Base-by-base conservation (phyloP, 2,888 invertebrate species). In the Eugnorisma glareosa region DNA sequence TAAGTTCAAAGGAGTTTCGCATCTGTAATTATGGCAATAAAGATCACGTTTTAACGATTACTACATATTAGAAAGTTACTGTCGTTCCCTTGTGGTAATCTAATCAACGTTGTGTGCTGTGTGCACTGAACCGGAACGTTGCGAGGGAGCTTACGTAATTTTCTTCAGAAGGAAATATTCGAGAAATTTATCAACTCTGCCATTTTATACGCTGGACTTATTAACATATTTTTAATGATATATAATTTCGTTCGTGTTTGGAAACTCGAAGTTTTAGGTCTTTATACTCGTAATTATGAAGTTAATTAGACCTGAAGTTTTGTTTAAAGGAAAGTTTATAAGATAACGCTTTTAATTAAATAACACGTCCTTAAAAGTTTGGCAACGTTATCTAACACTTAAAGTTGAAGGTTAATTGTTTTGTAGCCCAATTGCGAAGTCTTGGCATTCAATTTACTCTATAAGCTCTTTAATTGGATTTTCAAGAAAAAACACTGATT, bases 41-140 rank as follows among this genome's bases (percentile, higher is more conserved):
- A 79, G 83, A 79, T 87, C 78, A 87, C 81, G 72, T 83, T 87
- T 75, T 85, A 81, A 85, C 78, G 83, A 85, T 86, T 86, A 86
- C 72, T 85, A 81, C 82, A 77, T 75, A 82, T 82, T 75, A 85
- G 77, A 77, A 80, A 88, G 76, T 87, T 82, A 79, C 79, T 73
- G 86, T 61, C 78, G 76, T 75, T 84, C 80, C 71, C 77, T 73
- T 86, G 83, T 79, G 83, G 88, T 85, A 85, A 87, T 86, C 87
- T 85, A 88, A 87, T 87, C 85, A 88, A 77, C 69, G 75, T 75
- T 79, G 75, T 85, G 43, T 86, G 80, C 76, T 76, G 61, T 73
- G 75, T 79, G 87, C 81, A 78, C 73, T 85, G 77, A 81, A 78
- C 77, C 68, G 75, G 64, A 77, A 74, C 70, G 77, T 67, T 71